phyloP scores from a whole-genome alignment of 2,888 invertebrate genomes.

The Dinocampus coccinellae region DNA sequence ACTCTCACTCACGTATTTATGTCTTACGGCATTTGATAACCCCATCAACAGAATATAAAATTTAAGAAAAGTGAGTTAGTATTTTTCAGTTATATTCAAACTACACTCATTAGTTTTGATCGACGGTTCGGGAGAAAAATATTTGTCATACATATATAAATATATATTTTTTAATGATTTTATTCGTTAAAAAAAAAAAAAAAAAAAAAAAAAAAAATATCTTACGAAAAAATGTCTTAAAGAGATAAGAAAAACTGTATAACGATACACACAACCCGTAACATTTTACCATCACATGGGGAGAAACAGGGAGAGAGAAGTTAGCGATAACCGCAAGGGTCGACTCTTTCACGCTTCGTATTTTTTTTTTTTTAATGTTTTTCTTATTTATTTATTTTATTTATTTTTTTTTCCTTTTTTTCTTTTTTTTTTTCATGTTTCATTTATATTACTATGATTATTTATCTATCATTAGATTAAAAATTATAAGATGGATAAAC shows the following conservation, averaged over 20 bases:
- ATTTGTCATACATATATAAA: background rate
- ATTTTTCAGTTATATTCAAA: background rate
- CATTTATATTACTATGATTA: no score
- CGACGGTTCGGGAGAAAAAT: constrained; percentile 1
- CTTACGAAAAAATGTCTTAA: background rate
- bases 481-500: background rate
- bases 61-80: background rate
- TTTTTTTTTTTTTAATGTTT: constrained; percentile 2
- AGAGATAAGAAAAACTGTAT: background rate
- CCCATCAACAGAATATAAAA: constrained; percentile 1
- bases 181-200: background rate
- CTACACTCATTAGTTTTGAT: constrained; percentile 1
- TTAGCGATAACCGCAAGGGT: constrained; percentile 10
- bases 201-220: no score
- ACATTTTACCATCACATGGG: background rate
- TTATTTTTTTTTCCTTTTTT: background rate
- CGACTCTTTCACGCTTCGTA: constrained; percentile 1
- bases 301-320: background rate
- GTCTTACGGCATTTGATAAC: constrained; percentile 1
- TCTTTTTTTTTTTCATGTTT: background rate
- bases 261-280: background rate
- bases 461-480: background rate
- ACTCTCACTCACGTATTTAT: background rate
- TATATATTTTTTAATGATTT: background rate
- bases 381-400: background rate